A percentile compares a stretch with the other conserved stretches of the same genome.
These are phyloP conservation scores for Thamnophis elegans DNA, from an alignment of 2,797 vertebrate genomes.

Conservation along the genomic window DNA sequence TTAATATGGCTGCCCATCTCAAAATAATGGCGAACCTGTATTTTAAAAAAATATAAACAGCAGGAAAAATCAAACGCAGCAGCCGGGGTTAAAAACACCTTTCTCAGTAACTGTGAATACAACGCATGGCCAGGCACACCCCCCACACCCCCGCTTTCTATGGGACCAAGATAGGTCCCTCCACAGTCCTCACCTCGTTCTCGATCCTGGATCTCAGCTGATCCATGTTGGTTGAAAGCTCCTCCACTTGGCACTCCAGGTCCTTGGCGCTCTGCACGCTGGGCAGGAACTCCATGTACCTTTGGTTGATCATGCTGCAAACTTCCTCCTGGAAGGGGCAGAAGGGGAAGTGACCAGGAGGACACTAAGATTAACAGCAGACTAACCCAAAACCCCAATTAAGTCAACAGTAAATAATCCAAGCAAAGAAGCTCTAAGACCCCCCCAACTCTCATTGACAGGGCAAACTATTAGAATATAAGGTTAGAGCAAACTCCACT, in stretches of 20 bases:
- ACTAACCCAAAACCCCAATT: background rate
- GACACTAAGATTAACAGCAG: background rate
- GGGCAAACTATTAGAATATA: background rate
- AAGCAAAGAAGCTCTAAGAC: background rate
- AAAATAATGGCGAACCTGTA: background rate
- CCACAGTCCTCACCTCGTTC: constrained; percentile 76
- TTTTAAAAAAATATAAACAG: background rate
- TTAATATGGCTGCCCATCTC: background rate
- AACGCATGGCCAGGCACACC: background rate
- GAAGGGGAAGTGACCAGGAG: background rate
- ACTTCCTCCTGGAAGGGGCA: constrained; percentile 76
- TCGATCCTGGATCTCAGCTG: constrained; percentile 83
- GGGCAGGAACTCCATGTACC: constrained; percentile 88
- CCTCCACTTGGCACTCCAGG: constrained; percentile 80
- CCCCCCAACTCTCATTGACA: background rate
- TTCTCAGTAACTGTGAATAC: background rate
- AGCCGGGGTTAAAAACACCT: background rate
- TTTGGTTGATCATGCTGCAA: constrained; percentile 87
- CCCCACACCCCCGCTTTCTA: too few relatives aligned
- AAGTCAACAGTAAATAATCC: background rate
- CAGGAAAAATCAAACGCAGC: background rate
- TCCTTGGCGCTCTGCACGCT: constrained; percentile 85
- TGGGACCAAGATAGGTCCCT: too few relatives aligned
- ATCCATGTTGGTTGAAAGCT: constrained; percentile 81
- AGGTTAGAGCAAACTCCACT: too few relatives aligned